Base-by-base conservation (phyloP, 2,888 invertebrate species). In the Mactromeris polynyma region DNA sequence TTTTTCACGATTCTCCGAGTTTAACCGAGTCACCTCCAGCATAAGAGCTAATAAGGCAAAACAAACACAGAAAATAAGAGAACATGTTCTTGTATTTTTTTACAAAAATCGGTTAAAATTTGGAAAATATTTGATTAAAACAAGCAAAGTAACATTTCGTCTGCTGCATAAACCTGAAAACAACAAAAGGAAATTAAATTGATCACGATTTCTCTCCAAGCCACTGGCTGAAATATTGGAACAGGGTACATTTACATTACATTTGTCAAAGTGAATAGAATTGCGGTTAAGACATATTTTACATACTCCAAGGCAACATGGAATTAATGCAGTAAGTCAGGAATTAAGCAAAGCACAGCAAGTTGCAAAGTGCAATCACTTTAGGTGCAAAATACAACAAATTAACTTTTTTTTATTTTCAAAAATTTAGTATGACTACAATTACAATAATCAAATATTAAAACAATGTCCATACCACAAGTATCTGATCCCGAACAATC, bases 21-120 rank as follows among this genome's bases (percentile, higher is more conserved):
- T 95, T 81, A 97, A 94, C 36, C 93, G 94, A 54, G 94, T 93
- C 81, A 96, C 96, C 93, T 97, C 96, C 81, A 95, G 93, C 82
- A 97, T 92, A 51, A 97, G 93, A 40, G 95, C 97, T 97, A 90
- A 73, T 73, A 73, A 73, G 36, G 36, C 36, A 73, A 73, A 26
- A 73, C 17, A 36, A 46, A 64, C 9, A 64, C 3, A 64, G 9
- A 64, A 2, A 19, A 58, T 64, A 4, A 26, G 9, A 64, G 58
- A 64, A 64, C 58, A 64, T 64, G 58, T 64, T 64, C 58, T 64
- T 2, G 26, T 26, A 21, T 26, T 26, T n/a, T 64, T 64, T 64
- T 9, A 64, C 58, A n/a, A 64, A 46, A 46, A 26, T 64, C n/a
- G 58, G 58, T 58, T 58, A 58, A 19, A 58, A 21, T 58, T 58